Percentiles rank a stretch among this genome's conserved stretches.
Evolutionary conservation across 2,888 invertebrate species (phyloP).

Genomic region (Chloroclystis v-ata): DNA sequence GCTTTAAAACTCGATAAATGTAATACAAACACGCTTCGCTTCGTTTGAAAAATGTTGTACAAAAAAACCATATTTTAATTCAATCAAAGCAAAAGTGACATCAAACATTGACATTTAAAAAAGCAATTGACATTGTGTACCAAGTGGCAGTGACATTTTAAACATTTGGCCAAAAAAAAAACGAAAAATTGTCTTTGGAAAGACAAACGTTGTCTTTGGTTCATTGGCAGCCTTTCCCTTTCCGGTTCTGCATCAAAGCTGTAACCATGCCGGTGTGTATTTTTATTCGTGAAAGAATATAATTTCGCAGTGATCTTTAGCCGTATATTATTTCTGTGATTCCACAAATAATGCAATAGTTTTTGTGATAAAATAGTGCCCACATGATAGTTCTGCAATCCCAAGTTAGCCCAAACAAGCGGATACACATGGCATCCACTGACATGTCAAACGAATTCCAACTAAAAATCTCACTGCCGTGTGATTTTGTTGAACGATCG

Average conservation of each 20-base stretch:
- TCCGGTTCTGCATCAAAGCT: constrained; percentile 78
- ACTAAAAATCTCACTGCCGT: constrained; percentile 27
- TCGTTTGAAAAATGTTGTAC: too few species aligned
- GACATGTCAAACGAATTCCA: constrained; percentile 53
- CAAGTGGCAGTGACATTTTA: neutral
- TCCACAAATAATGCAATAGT: constrained; percentile 29
- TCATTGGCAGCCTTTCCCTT: constrained; percentile 66
- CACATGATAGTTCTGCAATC: constrained; percentile 20
- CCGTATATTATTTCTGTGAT: constrained; percentile 41
- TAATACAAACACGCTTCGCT: too few species aligned
- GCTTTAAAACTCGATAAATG: too few species aligned
- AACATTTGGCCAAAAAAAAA: neutral
- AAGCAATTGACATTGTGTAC: neutral
- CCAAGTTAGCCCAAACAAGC: constrained; percentile 40
- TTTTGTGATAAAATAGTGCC: constrained; percentile 27
- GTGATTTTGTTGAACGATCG: constrained; percentile 13
- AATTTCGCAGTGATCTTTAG: constrained; percentile 40
- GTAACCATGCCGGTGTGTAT: constrained; percentile 79
- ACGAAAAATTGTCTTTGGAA: constrained; percentile 27
- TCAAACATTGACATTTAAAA: neutral
- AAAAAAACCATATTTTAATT: too few species aligned
- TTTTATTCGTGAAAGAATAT: constrained; percentile 51
- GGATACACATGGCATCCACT: constrained; percentile 73
- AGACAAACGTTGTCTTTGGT: constrained; percentile 46
- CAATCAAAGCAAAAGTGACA: neutral